phyloP scores from a whole-genome alignment of 2,888 invertebrate species.

The Hofmannophila pseudospretella region DNA sequence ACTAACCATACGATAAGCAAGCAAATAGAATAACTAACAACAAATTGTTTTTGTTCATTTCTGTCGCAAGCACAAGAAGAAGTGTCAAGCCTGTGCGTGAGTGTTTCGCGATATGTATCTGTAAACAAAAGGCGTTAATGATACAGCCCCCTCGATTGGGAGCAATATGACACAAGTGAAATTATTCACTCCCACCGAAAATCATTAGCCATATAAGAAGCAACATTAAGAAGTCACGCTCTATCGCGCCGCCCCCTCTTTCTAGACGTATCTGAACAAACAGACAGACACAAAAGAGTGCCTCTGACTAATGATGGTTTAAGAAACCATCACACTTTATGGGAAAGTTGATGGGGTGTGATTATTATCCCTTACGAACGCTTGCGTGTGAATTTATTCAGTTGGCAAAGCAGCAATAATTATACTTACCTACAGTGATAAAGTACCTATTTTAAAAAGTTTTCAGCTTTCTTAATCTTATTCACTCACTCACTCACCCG shows the following conservation, averaged over 20 bases:
- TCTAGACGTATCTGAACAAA: conserved; percentile 10
- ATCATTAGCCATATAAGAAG: conserved; percentile 21
- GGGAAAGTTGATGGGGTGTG: conserved; percentile 19
- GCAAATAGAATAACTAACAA: too few species aligned
- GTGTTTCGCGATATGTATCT: too few species aligned
- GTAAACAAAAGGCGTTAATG: too few species aligned
- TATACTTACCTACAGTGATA: too few species aligned
- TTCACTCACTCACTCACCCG: too few species aligned
- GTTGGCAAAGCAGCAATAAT: too few species aligned
- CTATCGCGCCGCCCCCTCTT: conserved; percentile 13
- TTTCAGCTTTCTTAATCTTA: too few species aligned
- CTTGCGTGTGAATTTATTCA: conserved; percentile 3
- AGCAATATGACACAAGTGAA: conserved; percentile 3
- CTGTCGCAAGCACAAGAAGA: too few species aligned
- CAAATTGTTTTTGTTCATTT: too few species aligned
- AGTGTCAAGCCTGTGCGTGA: too few species aligned
- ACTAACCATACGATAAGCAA: too few species aligned
- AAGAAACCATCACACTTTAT: conserved; percentile 29
- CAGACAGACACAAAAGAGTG: conserved; percentile 23
- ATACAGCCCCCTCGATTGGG: neutral
- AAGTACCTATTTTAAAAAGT: too few species aligned
- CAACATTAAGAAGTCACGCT: conserved; percentile 15
- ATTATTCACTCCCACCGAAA: conserved; percentile 13
- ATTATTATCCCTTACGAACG: conserved; percentile 2
- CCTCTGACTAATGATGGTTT: conserved; percentile 36